Evolutionary conservation across 2,888 invertebrate species (phyloP), one percentile per base, ranked within the genome.

Genomic region (Neelides folsomi): DNA sequence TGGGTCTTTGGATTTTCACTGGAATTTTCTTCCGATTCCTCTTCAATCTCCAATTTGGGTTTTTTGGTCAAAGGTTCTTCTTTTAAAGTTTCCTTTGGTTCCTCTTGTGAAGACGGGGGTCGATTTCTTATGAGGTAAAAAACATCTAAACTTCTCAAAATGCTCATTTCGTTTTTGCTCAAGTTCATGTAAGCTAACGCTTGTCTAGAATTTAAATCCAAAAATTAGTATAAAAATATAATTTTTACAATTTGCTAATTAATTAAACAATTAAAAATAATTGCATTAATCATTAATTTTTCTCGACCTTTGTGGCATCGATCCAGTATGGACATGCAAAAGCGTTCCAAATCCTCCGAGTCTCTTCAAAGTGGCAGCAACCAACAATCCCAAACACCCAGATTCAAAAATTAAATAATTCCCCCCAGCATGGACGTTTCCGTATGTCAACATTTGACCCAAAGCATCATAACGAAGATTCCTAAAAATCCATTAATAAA

Each of bases 381-480:
- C 78, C 27, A 90, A 68, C 42, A 97, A 73, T 0, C 94, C 95
- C 66, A 82, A 81, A 35, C 86, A 86, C 1, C 87, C 87, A 50
- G 87, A 86, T 68, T 95, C 94, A 68, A 89, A 90, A 1, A 95
- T 70, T 51, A 92, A 72, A 70, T 82, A 85, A 4, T 63, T 67
- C 0, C 86, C 84, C 59, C 77, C 79, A 0, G 82, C 77, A 66
- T 82, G 82, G 8, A 95, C 76, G 65, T 93, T 90, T 0, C 83
- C 79, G 63, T 82, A 79, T 0, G 84, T 80, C 43, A 94, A 73
- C 19, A 97, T 79, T 71, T 94, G 93, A 0, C 92, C 85, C 34
- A 98, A 70, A 1, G 89, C 83, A 67, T 98, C 97, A 59, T 83
- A 75, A 36, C 97, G 76, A 45, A 95, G 73, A 56, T 83, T 80